A percentile compares a stretch with the other conserved stretches of the same genome.
Conservation (phyloP, 2,113 vertebrate species). For the Rhabdomys dilectus region DNA sequence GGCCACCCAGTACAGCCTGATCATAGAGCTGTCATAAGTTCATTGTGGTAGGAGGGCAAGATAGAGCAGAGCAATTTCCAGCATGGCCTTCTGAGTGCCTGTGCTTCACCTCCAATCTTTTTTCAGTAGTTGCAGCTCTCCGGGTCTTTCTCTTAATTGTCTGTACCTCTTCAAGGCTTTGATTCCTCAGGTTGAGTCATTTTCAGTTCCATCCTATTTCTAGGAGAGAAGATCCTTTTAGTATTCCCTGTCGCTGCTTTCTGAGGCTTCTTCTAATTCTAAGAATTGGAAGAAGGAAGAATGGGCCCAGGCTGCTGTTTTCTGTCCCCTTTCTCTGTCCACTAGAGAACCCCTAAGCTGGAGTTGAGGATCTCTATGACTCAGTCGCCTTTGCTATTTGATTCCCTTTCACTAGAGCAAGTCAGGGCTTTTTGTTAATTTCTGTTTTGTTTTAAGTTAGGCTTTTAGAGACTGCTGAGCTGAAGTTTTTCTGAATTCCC, state of each 20-base stretch:
- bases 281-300: not conserved
- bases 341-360: not conserved
- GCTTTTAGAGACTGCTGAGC: constrained; percentile 67
- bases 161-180: constrained; percentile 25
- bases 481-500: constrained; percentile 77
- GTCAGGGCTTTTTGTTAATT: constrained; percentile 60
- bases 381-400: constrained; percentile 21
- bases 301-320: not conserved
- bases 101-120: not conserved
- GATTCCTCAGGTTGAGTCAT: constrained; percentile 8
- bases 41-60: not conserved
- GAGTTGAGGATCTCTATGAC: not conserved
- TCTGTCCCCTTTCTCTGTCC: not conserved
- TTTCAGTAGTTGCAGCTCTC: constrained; percentile 30
- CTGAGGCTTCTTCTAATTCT: constrained; percentile 19
- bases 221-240: constrained; percentile 13
- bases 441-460: constrained; percentile 73
- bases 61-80: not conserved
- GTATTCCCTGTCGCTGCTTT: constrained; percentile 2
- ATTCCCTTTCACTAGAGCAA: constrained; percentile 27
- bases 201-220: constrained; percentile 56
- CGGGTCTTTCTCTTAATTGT: constrained; percentile 10
- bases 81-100: not conserved
- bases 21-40: not conserved
- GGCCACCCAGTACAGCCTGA: not conserved